Base-by-base conservation (phyloP, 2,797 vertebrate genomes). In the Rachycentron canadum region DNA sequence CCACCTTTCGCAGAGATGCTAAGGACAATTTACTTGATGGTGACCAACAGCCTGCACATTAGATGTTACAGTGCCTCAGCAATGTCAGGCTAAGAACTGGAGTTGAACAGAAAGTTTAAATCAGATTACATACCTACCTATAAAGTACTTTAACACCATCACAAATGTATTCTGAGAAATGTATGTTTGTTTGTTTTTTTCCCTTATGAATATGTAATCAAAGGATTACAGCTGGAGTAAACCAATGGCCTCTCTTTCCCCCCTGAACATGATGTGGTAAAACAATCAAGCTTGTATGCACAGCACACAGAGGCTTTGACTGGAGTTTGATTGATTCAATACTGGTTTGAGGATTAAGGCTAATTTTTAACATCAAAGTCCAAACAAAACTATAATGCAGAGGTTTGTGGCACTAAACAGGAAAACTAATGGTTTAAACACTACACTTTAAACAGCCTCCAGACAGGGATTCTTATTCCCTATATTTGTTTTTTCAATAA, bases 221-320 rank as follows among this genome's bases (percentile, higher is more conserved):
- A 65, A 56, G 58, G 8, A 64, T 63, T 53, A 38, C 57, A 69
- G 60, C 19, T 61, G 53, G 19, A 65, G 30, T 17, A 60, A 67
- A 66, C 25, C 7, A 9, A 43, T 70, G 25, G 30, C 30, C 19
- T 28, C 52, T 53, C 45, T 50, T 41, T 69, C 38, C 60, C 64
- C 73, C n/a, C n/a, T n/a, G 70, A 79, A 64, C 25, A 12, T 10
- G 57, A 71, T 86, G 14, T 86, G 89, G 73, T 86, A 71, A 87
- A 89, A 61, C 75, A 2, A 83, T 86, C 61, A 83, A 25, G 4
- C n/a, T 55, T 75, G 34, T 11, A 56, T 70, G 63, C 47, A 41
- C 63, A 68, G 56, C 56, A 36, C 65, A 75, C 34, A 8, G 56
- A 34, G 72, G 38, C 75, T 75, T 84, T 72, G 80, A 56, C 68